Evolutionary conservation across 2,888 invertebrate genomes (phyloP).

Genomic region (Hesperia comma): DNA sequence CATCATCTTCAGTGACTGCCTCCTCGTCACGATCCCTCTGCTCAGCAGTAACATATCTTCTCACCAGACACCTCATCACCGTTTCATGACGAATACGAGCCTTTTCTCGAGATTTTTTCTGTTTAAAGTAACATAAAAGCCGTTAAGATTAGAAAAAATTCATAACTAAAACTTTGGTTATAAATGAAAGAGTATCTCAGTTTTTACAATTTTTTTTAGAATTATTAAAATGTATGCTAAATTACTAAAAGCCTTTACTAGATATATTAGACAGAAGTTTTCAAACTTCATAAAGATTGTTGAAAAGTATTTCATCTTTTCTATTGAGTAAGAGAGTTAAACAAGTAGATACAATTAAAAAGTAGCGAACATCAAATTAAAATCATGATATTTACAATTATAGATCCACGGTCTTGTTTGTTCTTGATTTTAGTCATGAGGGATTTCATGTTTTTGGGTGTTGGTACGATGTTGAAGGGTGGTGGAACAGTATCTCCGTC

Average conservation of each 20-base stretch:
- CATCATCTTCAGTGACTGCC: constrained; percentile 98
- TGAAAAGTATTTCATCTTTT: too few species aligned
- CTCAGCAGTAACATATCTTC: constrained; percentile 95
- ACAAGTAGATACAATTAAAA: too few species aligned
- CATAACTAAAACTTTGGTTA: too few species aligned
- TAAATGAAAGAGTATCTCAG: too few species aligned
- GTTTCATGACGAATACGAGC: constrained; percentile 89
- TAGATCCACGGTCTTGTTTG: constrained; percentile 68
- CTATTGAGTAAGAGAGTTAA: too few species aligned
- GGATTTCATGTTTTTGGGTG: constrained; percentile 87
- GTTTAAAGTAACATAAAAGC: constrained; percentile 16
- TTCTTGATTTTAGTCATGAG: constrained; percentile 64
- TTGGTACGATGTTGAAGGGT: constrained; percentile 97
- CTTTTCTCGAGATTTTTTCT: constrained; percentile 90
- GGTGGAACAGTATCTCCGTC: constrained; percentile 96
- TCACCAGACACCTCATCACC: constrained; percentile 94
- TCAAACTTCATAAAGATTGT: too few species aligned
- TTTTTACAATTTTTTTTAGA: too few species aligned
- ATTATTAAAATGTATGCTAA: too few species aligned
- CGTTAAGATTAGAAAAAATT: too few species aligned
- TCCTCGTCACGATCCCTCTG: constrained; percentile 95
- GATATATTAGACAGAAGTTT: too few species aligned
- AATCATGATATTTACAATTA: constrained; percentile 61
- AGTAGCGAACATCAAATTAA: too few species aligned
- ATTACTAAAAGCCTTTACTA: too few species aligned